phyloP scores from a whole-genome alignment of 2,113 vertebrate genomes.

The Zonotrichia leucophrys region DNA sequence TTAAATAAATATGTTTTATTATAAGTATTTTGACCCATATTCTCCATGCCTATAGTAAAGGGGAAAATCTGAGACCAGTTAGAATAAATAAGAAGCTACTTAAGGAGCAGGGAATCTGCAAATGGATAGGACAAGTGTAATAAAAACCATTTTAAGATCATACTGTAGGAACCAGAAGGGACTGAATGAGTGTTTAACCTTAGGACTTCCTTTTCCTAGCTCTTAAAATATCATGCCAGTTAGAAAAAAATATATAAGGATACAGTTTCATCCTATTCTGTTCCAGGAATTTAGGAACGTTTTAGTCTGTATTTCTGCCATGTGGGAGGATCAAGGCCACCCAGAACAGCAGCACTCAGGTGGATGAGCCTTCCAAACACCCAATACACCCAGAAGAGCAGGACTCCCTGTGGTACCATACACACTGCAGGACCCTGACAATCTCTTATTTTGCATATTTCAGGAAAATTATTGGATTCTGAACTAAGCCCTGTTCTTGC shows the following conservation, averaged over 20 bases:
- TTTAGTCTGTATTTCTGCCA: background rate
- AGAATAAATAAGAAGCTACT: background rate
- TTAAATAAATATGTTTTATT: background rate
- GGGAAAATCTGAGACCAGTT: background rate
- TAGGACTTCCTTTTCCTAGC: background rate
- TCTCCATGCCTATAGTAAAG: background rate
- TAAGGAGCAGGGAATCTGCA: background rate
- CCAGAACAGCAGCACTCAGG: rapidly evolving
- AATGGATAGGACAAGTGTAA: background rate
- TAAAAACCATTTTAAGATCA: background rate
- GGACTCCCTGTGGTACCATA: rapidly evolving
- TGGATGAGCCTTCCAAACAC: background rate
- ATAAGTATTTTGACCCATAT: background rate
- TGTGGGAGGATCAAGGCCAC: rapidly evolving
- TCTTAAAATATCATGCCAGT: background rate
- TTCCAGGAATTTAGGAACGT: background rate
- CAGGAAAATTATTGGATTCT: background rate
- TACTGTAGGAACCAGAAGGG: background rate
- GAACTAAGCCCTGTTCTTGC: background rate
- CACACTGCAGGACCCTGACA: rapidly evolving
- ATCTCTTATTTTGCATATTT: background rate
- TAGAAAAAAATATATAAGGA: background rate
- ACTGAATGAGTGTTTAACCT: background rate
- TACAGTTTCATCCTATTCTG: background rate
- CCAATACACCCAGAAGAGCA: background rate